Evolutionary conservation across 2,113 vertebrate species (phyloP), one percentile per base, ranked within the genome.

Genomic region (Aphelocoma coerulescens): DNA sequence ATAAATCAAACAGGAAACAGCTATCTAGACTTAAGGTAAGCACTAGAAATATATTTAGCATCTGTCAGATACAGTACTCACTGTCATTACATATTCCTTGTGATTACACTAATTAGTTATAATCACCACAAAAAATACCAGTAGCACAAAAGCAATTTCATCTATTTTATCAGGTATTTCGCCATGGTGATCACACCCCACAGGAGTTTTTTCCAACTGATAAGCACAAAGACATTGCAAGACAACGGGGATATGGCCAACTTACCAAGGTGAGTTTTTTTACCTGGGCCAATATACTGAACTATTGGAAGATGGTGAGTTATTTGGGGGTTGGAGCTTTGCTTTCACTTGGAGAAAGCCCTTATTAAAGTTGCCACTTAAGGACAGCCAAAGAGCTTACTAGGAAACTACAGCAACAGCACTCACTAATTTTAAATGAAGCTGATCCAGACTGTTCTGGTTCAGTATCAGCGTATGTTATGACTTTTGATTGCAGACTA

Each of bases 151-250:
- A n/a, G 13, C 9, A 89, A 89, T 63, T 83, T 37, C 24, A 32
- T 59, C 46, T 54, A 2, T 83, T 95, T 97, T 96, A 93, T 44
- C 93, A 99, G 98, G 95, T 99, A 30, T 98, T 98, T 94, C 97
- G 98, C 28, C 98, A 99, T 20, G 98, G 98, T 39, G 98, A 99
- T 95, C 97, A 98, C 91, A 99, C 98, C 16, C 98, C 98, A 14
- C 98, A 98, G 44, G 97, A 98, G 74, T 98, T 98, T 17, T 99
- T 98, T 92, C 99, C 98, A 80, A 97, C 93, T 0, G 97, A 98
- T 73, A 98, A 97, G 57, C 97, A 98, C 71, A 98, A 98, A 77
- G 98, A 98, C 90, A 95, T 97, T 19, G 97, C 98, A 51, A 99
- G 98, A 98, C 98, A 98, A 35, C 98, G 98, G 49, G 98, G 98